A percentile compares a stretch with the other conserved stretches of the same genome.
Evolutionary conservation across 2,888 invertebrate genomes (phyloP).

Genomic region (Notodonta ziczac): DNA sequence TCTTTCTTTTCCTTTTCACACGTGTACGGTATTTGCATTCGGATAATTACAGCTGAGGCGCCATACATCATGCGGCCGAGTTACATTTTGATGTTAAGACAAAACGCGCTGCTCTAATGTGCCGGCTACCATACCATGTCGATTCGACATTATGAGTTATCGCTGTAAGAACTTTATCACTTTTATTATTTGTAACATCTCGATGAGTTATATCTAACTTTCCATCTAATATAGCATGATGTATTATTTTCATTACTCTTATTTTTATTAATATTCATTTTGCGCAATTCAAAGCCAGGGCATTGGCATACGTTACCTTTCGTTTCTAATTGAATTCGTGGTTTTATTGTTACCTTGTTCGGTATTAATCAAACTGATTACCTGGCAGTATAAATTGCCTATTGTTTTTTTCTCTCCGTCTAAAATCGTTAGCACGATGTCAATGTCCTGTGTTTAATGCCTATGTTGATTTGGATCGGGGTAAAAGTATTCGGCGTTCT

Average conservation of each 20-base stretch:
- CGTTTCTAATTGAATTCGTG: slow-evolving; percentile 81
- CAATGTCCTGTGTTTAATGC: slow-evolving; percentile 88
- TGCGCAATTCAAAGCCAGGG: slow-evolving; percentile 91
- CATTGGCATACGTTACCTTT: slow-evolving; percentile 91
- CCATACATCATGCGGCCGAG: slow-evolving; percentile 74
- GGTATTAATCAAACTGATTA: slow-evolving; percentile 84
- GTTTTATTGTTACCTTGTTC: slow-evolving; percentile 80
- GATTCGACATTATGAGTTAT: slow-evolving; percentile 73
- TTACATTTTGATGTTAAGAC: slow-evolving; percentile 80
- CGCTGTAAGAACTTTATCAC: slow-evolving; percentile 77
- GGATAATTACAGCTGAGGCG: slow-evolving; percentile 77
- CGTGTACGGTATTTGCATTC: slow-evolving; percentile 82
- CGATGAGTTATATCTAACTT: slow-evolving; percentile 76
- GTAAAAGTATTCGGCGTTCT: slow-evolving; percentile 50
- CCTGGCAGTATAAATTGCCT: slow-evolving; percentile 80
- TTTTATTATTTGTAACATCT: slow-evolving; percentile 74
- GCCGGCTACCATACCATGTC: slow-evolving; percentile 70
- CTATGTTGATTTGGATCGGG: slow-evolving; percentile 67
- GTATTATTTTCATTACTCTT: slow-evolving; percentile 80
- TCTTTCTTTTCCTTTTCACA: slow-evolving; percentile 82
- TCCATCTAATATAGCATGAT: slow-evolving; percentile 83
- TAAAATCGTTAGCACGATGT: slow-evolving; percentile 82
- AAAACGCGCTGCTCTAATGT: slow-evolving; percentile 65
- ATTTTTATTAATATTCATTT: slow-evolving; percentile 79
- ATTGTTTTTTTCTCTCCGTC: slow-evolving; percentile 78